Evolutionary conservation across 1,140 invertebrate genomes (phyloP).

Genomic region (Hetaerina americana): DNA sequence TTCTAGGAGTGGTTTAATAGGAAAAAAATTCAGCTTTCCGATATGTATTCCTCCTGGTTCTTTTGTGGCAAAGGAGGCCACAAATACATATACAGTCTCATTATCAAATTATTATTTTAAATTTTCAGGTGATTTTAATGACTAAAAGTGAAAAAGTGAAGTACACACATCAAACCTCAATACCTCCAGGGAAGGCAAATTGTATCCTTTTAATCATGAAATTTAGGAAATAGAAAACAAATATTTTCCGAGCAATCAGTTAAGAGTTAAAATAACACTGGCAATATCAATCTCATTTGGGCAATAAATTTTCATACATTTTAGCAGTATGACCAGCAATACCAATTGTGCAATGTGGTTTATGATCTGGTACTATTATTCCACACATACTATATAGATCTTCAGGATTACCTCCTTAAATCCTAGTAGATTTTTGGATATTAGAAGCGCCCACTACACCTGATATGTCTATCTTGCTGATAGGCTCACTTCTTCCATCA

Average conservation of each 20-base stretch:
- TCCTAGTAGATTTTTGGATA: slow-evolving; percentile 34
- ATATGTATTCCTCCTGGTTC: too few relatives aligned
- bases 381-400: too few relatives aligned
- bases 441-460: slow-evolving; percentile 21
- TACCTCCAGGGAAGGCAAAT: slow-evolving; percentile 28
- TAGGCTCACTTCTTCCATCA: slow-evolving; percentile 35
- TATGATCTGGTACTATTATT: too few relatives aligned
- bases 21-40: too few relatives aligned
- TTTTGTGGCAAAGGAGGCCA: too few relatives aligned
- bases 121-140: slow-evolving; percentile 50
- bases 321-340: too few relatives aligned
- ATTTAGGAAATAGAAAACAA: slow-evolving; percentile 10
- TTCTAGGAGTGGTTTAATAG: too few relatives aligned
- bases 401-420: too few relatives aligned
- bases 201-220: slow-evolving; percentile 26
- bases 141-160: slow-evolving; percentile 47
- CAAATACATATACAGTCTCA: not conserved
- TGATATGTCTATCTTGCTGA: slow-evolving; percentile 29
- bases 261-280: too few relatives aligned
- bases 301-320: too few relatives aligned
- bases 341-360: too few relatives aligned
- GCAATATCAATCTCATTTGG: too few relatives aligned
- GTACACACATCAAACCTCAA: slow-evolving; percentile 41
- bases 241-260: not conserved
- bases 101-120: not conserved